phyloP scores from a whole-genome alignment of 2,888 invertebrate species.

The Archaeoteleia sp. region DNA sequence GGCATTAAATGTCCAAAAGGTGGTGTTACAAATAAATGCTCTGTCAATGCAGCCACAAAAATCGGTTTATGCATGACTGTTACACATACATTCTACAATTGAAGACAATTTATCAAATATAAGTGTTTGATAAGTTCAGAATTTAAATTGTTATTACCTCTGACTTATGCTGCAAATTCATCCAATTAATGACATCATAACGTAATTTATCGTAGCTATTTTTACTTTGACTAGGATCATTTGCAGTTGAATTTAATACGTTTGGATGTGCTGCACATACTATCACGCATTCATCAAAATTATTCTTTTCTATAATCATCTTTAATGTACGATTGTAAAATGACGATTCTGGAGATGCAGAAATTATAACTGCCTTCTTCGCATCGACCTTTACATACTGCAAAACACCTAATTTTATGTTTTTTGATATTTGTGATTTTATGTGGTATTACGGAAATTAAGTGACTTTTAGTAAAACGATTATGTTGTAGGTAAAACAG shows the following conservation, averaged over 20 bases:
- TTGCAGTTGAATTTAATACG: conserved; percentile 77
- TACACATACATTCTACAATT: conserved; percentile 77
- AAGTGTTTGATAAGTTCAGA: background rate
- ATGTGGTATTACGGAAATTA: too few species aligned
- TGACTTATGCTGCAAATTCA: conserved; percentile 66
- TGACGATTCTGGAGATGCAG: conserved; percentile 77
- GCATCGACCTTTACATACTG: conserved; percentile 72
- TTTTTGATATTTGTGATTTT: too few species aligned
- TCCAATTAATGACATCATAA: conserved; percentile 76
- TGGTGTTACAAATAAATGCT: conserved; percentile 80
- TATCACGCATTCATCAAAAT: conserved; percentile 79
- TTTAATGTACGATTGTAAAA: conserved; percentile 78
- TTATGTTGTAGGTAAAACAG: too few species aligned
- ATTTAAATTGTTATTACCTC: conserved; percentile 55
- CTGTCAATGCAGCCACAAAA: conserved; percentile 78
- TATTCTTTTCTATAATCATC: conserved; percentile 79
- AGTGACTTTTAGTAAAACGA: too few species aligned
- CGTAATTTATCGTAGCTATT: conserved; percentile 74
- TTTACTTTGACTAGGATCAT: conserved; percentile 67
- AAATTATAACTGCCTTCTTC: conserved; percentile 77
- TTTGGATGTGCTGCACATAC: conserved; percentile 78
- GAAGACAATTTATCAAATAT: background rate
- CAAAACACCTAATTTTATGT: conserved; percentile 38
- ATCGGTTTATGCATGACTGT: conserved; percentile 80
- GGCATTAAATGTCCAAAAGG: conserved; percentile 79